Evolutionary conservation across 2,888 invertebrate genomes (phyloP).

Genomic region (Rhimphoctona megacephalus): DNA sequence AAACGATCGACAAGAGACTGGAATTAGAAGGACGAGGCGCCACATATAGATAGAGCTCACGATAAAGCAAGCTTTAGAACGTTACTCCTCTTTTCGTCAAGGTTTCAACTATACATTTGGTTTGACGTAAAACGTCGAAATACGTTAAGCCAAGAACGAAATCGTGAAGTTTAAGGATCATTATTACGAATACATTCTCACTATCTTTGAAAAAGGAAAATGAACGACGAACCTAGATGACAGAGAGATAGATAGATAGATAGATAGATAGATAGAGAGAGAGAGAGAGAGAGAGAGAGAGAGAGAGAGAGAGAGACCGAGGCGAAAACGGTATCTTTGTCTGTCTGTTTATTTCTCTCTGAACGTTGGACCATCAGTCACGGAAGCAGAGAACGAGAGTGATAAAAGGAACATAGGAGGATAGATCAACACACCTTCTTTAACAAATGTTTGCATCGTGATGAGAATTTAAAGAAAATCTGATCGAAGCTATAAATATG

Average conservation of each 20-base stretch:
- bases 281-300: background rate
- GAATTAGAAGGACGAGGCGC: slow-evolving; percentile 77
- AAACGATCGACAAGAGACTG: slow-evolving; percentile 80
- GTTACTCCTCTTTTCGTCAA: slow-evolving; percentile 8
- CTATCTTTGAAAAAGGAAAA: slow-evolving; percentile 43
- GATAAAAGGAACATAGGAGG: background rate
- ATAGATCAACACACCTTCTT: background rate
- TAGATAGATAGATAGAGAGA: no score
- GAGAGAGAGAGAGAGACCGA: slow-evolving; percentile 22
- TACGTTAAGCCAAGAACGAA: slow-evolving; percentile 50
- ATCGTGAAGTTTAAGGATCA: slow-evolving; percentile 46
- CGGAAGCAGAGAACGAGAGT: background rate
- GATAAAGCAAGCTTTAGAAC: slow-evolving; percentile 7
- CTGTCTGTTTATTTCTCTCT: background rate
- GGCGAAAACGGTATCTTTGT: background rate
- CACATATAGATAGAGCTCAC: slow-evolving; percentile 34
- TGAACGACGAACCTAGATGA: background rate
- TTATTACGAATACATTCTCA: slow-evolving; percentile 5
- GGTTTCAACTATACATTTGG: slow-evolving; percentile 21
- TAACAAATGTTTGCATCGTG: background rate
- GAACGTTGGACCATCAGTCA: slow-evolving; percentile 6
- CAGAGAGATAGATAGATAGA: slow-evolving; percentile 37
- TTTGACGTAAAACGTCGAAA: slow-evolving; percentile 39
- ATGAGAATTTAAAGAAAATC: background rate
- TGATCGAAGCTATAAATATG: background rate